These are phyloP conservation scores for Cuculus canorus DNA, from an alignment of 2,797 vertebrate species.

Conservation along the genomic window DNA sequence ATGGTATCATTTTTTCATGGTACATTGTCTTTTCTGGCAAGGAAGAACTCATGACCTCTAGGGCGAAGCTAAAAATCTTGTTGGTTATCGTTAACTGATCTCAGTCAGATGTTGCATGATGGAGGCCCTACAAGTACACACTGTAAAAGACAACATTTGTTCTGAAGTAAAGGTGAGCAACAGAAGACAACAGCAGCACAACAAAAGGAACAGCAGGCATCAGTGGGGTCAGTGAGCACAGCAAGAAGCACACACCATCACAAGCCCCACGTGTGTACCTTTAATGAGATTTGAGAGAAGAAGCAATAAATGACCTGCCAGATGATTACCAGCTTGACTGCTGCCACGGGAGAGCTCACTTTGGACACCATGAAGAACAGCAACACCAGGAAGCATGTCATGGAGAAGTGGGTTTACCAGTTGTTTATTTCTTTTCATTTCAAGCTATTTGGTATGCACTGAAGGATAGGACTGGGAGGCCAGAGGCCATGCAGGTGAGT, in stretches of 20 bases:
- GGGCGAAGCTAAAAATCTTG: not conserved
- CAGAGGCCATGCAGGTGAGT: not conserved
- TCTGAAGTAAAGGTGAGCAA: not conserved
- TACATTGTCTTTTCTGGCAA: not conserved
- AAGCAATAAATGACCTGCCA: not conserved
- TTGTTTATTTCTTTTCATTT: not conserved
- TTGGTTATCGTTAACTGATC: not conserved
- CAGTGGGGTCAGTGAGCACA: not conserved
- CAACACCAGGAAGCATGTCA: not conserved
- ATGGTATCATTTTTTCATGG: not conserved
- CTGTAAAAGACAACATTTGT: not conserved
- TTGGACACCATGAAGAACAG: not conserved
- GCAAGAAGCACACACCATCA: not conserved
- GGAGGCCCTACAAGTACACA: not conserved
- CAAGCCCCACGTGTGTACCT: rapidly evolving
- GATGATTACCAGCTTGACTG: not conserved
- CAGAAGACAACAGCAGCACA: not conserved
- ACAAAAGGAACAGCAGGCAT: not conserved
- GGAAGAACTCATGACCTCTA: not conserved
- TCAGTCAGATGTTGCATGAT: not conserved
- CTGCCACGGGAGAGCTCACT: not conserved
- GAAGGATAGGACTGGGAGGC: not conserved
- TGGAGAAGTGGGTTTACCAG: not conserved
- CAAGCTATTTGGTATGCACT: not conserved
- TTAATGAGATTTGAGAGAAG: not conserved